Percentiles rank a stretch among this genome's conserved stretches.
These are phyloP conservation scores for Malurus leucopterus DNA, from an alignment of 2,797 vertebrate genomes.

Conservation along the genomic window DNA sequence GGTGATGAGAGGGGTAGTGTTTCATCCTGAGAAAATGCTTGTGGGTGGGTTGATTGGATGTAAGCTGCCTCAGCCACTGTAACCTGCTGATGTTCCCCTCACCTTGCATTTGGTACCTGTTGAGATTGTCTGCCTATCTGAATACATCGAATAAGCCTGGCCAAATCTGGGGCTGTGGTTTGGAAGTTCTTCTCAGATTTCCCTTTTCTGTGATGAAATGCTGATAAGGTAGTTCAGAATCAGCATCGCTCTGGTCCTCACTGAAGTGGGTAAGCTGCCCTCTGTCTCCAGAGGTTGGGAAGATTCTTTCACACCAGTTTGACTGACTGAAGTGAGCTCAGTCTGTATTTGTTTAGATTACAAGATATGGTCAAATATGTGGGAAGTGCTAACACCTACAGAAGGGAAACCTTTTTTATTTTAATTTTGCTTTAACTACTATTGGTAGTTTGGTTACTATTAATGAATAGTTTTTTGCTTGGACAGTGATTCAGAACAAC, in stretches of 20 bases:
- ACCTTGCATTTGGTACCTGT: background rate
- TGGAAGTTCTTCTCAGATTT: background rate
- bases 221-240: background rate
- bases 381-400: background rate
- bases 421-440: background rate
- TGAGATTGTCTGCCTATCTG: background rate
- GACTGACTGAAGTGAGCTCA: background rate
- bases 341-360: background rate
- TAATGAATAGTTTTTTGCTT: background rate
- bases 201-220: background rate
- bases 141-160: background rate
- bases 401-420: background rate
- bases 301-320: background rate
- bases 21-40: background rate
- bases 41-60: background rate
- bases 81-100: background rate
- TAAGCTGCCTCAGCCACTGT: background rate
- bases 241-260: background rate
- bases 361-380: background rate
- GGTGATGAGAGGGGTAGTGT: background rate
- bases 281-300: background rate
- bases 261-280: background rate
- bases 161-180: background rate
- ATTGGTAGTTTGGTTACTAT: background rate
- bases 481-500: background rate